Conservation (phyloP, 2,113 vertebrate genomes). For the Coptodon bakossiorum region DNA sequence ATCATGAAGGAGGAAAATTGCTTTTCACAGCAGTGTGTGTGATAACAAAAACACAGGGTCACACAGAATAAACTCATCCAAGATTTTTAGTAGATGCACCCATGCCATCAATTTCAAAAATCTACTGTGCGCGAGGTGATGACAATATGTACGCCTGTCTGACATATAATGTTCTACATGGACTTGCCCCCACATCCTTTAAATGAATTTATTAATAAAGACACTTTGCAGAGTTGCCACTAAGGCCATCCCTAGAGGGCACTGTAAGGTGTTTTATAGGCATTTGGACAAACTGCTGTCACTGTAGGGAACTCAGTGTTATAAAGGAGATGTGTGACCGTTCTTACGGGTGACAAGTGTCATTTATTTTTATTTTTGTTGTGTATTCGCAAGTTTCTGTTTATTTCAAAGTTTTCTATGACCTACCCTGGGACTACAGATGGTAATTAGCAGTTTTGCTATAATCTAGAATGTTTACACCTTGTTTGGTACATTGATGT, state of each 20-base stretch:
- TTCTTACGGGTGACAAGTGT: fast-evolving
- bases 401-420: background rate
- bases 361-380: background rate
- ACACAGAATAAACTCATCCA: background rate
- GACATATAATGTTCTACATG: background rate
- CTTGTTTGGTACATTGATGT: background rate
- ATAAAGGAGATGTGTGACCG: background rate
- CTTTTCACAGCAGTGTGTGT: background rate
- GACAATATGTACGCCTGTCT: background rate
- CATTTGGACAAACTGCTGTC: background rate
- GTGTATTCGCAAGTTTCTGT: background rate
- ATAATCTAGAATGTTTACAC: background rate
- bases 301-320: background rate
- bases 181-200: background rate
- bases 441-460: background rate
- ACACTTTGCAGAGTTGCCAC: fast-evolving
- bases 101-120: background rate
- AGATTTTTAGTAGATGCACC: background rate
- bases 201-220: background rate
- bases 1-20: background rate
- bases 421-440: background rate
- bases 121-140: background rate
- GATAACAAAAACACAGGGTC: background rate
- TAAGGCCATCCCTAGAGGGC: background rate
- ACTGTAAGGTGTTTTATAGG: background rate